Evolutionary conservation across 2,797 vertebrate genomes (phyloP), one percentile per base, ranked within the genome.

Genomic region (Oryzias sinensis): DNA sequence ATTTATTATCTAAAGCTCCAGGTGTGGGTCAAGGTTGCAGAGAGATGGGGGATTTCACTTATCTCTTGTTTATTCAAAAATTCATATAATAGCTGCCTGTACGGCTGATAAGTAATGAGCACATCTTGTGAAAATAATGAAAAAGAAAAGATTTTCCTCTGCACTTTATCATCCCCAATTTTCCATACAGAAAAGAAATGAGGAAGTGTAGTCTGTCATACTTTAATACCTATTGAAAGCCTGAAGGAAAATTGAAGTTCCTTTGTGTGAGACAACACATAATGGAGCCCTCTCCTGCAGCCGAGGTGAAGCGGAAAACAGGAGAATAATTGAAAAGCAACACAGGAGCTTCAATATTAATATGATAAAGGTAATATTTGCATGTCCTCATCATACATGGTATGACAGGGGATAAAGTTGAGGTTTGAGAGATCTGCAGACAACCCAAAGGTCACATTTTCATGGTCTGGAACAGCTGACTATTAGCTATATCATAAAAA

Each of bases 1-100:
- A 88, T 90, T 89, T 87, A 91, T 92, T 91, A 91, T 91, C 90
- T 88, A 87, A 87, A 85, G 82, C 81, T 81, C 78, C 87, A 90
- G 88, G 84, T 88, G 83, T 75, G 81, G 76, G 84, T 79, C 86
- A 86, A 86, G 83, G 86, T 86, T 85, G 22, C 74, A 58, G 78
- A 83, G 66, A 84, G 86, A 90, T 89, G 85, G 61, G 87, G 90
- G 87, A 89, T 90, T 90, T 87, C 75, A 84, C 80, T 88, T 91
- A 91, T 90, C 89, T 81, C 84, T 76, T 88, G 88, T 91, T 91
- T 90, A 90, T 90, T 86, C 80, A 84, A 84, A 90, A 83, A 84
- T 80, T 89, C 83, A 87, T 86, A 87, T 80, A 84, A 88, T 85
- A 89, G 86, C 83, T 79, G 80, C 76, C 81, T 74, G 79, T 67